Evolutionary conservation across 2,797 vertebrate genomes (phyloP), one percentile per base, ranked within the genome.

Genomic region (Uromys caudimaculatus): DNA sequence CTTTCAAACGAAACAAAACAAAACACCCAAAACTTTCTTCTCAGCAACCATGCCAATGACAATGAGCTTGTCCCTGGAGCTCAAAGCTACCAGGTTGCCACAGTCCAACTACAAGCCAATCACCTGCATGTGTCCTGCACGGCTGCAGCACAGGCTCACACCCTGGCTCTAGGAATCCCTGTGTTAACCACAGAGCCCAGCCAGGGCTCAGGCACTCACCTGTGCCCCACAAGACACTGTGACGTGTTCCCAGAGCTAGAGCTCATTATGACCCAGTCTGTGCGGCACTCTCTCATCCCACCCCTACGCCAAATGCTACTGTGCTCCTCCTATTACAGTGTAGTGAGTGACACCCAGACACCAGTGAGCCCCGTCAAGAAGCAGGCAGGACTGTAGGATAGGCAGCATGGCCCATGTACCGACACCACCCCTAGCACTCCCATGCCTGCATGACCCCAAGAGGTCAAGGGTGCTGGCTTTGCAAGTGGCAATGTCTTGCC

Each of bases 321-420:
- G 9, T 52, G 32, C n/a, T 41, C 47, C 84, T n/a, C 47, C 64
- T 86, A 67, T 17, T 44, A 21, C 5, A 12, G 9, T 8, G 44
- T 50, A 60, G 14, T 23, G 9, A 64, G 41, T 64, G 41, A 64
- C 16, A 24, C n/a, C 50, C 24, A 29, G 13, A 32, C 44, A 52
- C 60, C 58, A 4, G 16, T 0, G 67, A 69, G 9, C 41, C 64
- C 79, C 54, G 1, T 2, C 2, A 0, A 2, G 69, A 58, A 24
- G 3, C 0, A 0, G 29, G 58, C 21, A 56, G 64, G 75, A 89
- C 1, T 0, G 0, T 0, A 35, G 58, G 44, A 21, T 58, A n/a
- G 38, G 38, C 9, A 64, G 27, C 16, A 38, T 19, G 12, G 23
- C 79, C 56, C 38, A 44, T 29, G 52, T 41, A 23, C 11, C n/a